Evolutionary conservation across 2,888 invertebrate species (phyloP).

Genomic region (Xylocampa areola): DNA sequence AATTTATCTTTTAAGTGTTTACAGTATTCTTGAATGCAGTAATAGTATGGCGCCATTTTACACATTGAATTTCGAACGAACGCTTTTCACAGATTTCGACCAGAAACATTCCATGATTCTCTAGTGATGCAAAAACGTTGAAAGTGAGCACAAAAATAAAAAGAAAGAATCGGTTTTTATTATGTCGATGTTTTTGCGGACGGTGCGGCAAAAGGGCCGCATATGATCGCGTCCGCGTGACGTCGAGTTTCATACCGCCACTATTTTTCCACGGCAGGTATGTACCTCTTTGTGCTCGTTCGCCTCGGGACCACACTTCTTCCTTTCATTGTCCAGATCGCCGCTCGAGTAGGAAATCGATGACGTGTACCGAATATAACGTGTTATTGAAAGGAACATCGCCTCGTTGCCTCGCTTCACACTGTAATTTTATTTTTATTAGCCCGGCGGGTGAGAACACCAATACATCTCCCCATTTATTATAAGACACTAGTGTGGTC

Average conservation of each 20-base stretch:
- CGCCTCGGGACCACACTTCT: constrained; percentile 66
- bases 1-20: constrained; percentile 25
- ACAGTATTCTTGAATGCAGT: constrained; percentile 1
- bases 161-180: constrained; percentile 6
- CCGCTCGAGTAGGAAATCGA: constrained; percentile 74
- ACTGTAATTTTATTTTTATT: constrained; percentile 24
- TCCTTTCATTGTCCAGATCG: constrained; percentile 77
- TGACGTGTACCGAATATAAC: constrained; percentile 60
- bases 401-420: constrained; percentile 33
- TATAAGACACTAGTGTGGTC: constrained; percentile 22
- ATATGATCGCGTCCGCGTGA: constrained; percentile 54
- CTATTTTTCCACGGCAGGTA: constrained; percentile 73
- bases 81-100: constrained; percentile 9
- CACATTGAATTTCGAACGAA: constrained; percentile 10
- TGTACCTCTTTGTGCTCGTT: constrained; percentile 69
- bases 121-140: constrained; percentile 22
- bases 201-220: constrained; percentile 59
- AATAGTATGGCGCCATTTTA: constrained; percentile 10
- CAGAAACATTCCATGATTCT: constrained; percentile 19
- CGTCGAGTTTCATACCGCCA: constrained; percentile 63
- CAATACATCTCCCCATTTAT: constrained; percentile 18
- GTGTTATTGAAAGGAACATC: constrained; percentile 48
- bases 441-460: not conserved
- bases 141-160: constrained; percentile 26
- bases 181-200: constrained; percentile 58